Base-by-base conservation (phyloP, 2,888 invertebrate genomes). In the Drosophila atripex region DNA sequence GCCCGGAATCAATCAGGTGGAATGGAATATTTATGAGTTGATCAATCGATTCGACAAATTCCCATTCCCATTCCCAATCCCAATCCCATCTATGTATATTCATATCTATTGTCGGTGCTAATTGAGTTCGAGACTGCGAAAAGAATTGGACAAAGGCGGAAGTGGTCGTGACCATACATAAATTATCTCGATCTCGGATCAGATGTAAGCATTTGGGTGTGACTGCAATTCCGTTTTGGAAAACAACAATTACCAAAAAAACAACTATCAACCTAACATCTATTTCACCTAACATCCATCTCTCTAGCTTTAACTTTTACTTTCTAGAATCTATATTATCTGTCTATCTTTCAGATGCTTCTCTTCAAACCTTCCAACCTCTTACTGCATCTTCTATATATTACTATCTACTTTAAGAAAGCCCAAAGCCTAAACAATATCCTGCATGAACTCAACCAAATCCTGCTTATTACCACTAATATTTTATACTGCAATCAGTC, bases 21-120 rank as follows among this genome's bases (percentile, higher is more conserved):
- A 71, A 73, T 82, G 76, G 84, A 84, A 84, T 84, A 80, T 84
- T 80, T 76, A 84, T 78, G 51, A 74, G 45, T 73, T 45, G 52
- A 28, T 49, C 43, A 50, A 50, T 35, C 61, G 46, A 46, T 61
- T 64, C 60, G 63, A 61, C 61, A 61, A 61, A 43, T 21, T 43
- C 43, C 21, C 43, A 43, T 43, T 43, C 43, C 16, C 16, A 41
- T 41, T 41, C 41, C 28, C 14, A 28, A n/a, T 41, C 41, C 28
- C 14, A 28, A n/a, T 47, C 35, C 49, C 35, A n/a, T 14, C 21
- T 43, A 32, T 54, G 30, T 32, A 55, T 41, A 32, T 38, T 35
- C 51, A 30, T 38, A 38, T n/a, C 43, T 18, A 50, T 49, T 14
- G 28, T 5, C 38, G 51, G 52, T 66, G 68, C 52, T 69, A 69